These are phyloP conservation scores for Dendrolimus houi DNA, from an alignment of 2,888 invertebrate genomes.

Conservation along the genomic window DNA sequence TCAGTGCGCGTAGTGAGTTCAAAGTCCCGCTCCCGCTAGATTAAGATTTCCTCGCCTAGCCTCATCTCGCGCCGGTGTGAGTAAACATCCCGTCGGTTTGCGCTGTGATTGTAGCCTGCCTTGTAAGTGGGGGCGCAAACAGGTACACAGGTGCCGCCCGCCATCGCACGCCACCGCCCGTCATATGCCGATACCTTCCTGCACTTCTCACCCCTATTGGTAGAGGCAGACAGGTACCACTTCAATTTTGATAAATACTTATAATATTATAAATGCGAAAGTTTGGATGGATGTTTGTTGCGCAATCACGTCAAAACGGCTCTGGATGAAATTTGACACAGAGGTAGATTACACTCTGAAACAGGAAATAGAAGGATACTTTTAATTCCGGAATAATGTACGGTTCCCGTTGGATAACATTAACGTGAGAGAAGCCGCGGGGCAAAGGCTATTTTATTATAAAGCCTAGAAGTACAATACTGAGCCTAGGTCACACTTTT, in stretches of 20 bases:
- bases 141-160: constrained; percentile 56
- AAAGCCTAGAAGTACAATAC: too few species aligned
- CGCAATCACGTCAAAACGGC: too few species aligned
- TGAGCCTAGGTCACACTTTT: too few species aligned
- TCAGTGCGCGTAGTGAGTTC: constrained; percentile 25
- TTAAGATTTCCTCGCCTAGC: constrained; percentile 64
- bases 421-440: too few species aligned
- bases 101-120: constrained; percentile 52
- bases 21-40: constrained; percentile 43
- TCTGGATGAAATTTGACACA: too few species aligned
- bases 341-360: too few species aligned
- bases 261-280: too few species aligned
- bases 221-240: constrained; percentile 17
- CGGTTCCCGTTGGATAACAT: too few species aligned
- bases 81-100: constrained; percentile 55
- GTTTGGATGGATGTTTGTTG: too few species aligned
- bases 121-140: constrained; percentile 67
- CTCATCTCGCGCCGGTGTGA: constrained; percentile 35
- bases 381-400: too few species aligned
- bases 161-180: constrained; percentile 14
- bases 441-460: too few species aligned
- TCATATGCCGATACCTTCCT: neutral
- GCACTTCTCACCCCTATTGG: constrained; percentile 41
- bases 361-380: too few species aligned
- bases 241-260: neutral